Evolutionary conservation across 1,140 invertebrate species (phyloP), one percentile per base, ranked within the genome.

Genomic region (Magallana angulata): DNA sequence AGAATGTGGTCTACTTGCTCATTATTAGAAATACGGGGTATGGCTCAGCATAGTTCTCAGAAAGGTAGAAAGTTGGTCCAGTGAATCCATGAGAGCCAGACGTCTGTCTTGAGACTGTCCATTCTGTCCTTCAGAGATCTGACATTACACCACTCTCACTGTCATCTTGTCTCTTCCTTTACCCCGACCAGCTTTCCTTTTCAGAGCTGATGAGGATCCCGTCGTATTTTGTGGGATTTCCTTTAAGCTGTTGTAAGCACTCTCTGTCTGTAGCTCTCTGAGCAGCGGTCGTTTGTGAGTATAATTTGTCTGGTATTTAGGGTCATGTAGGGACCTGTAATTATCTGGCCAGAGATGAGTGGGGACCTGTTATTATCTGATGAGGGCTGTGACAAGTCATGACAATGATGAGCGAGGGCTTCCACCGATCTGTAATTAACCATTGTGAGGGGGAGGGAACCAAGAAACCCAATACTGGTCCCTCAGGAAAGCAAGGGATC

Each of bases 331-430:
- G 68, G 68, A 76, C 68, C 24, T 30, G 68, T 76, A 76, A 76
- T 76, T 76, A 76, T 18, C 18, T 76, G 68, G 68, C 30, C 36
- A 30, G 68, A 30, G 7, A 30, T 12, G 68, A 30, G 12, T 24
- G 24, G 68, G 24, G 24, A 36, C 68, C 68, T 76, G 30, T 76
- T 36, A 36, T 76, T 76, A 76, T 76, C 8, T 76, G 68, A 76
- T 76, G 24, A 36, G 68, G 68, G 30, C 68, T 11, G 0, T 76
- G 36, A 48, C 68, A 9, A 48, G 24, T 76, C 36, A 8, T 76
- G 68, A 76, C 68, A 76, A 14, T 76, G 68, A 76, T 76, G 68
- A 76, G 68, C 24, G 5, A 30, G 68, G 68, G 24, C 24, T 76
- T 76, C 24, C 68, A 18, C 18, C 14, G 68, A 30, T 76, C 18